A percentile compares a stretch with the other conserved stretches of the same genome.
Evolutionary conservation across 2,888 invertebrate genomes (phyloP).

Genomic region (Xanthorhoe spadicearia): DNA sequence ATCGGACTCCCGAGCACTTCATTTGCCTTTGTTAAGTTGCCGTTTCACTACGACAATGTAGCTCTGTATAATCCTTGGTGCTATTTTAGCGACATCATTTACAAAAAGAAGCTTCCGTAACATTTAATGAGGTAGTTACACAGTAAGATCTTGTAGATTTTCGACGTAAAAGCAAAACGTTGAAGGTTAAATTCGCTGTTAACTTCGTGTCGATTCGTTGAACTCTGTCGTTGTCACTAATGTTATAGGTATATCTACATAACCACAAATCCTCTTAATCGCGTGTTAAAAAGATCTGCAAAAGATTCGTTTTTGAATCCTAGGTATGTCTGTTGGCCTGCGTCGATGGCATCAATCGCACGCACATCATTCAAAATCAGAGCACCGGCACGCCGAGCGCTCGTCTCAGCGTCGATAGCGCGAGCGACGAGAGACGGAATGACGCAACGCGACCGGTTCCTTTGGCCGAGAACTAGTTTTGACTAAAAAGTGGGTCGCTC

Average conservation of each 20-base stretch:
- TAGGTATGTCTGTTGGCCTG: background rate
- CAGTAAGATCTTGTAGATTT: background rate
- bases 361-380: background rate
- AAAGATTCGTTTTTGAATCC: background rate
- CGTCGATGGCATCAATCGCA: background rate
- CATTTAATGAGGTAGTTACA: background rate
- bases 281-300: background rate
- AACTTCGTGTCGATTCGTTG: too few species aligned
- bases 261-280: background rate
- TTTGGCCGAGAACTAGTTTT: constrained; percentile 34
- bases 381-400: background rate
- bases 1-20: constrained; percentile 46
- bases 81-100: background rate
- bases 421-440: constrained; percentile 22
- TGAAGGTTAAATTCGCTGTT: too few species aligned
- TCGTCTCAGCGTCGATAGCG: constrained; percentile 7
- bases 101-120: background rate
- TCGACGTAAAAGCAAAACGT: background rate
- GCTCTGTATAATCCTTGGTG: background rate
- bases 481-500: constrained; percentile 61
- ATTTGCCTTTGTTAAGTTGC: constrained; percentile 42
- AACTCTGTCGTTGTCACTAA: too few species aligned
- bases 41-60: constrained; percentile 20
- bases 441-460: constrained; percentile 50
- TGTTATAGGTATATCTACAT: background rate